These are phyloP conservation scores for Acanthacorydalis orientalis DNA, from an alignment of 2,888 invertebrate genomes.

Conservation along the genomic window DNA sequence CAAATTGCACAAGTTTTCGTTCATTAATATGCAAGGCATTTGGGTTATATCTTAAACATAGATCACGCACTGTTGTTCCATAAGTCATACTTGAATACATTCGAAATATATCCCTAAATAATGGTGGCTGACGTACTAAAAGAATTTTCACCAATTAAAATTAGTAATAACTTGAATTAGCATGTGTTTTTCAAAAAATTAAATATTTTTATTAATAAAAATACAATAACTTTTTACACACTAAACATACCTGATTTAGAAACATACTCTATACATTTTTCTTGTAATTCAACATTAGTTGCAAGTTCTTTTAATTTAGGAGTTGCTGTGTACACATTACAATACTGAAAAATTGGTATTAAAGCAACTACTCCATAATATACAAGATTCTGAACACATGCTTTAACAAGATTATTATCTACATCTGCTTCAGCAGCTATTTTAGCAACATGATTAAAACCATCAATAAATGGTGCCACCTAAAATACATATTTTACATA, in stretches of 20 bases:
- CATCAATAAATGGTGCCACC: slow-evolving; percentile 77
- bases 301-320: slow-evolving; percentile 33
- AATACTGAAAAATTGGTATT: slow-evolving; percentile 46
- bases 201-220: background rate
- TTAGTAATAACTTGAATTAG: too few relatives aligned
- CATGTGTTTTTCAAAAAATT: too few relatives aligned
- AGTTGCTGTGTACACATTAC: slow-evolving; percentile 45
- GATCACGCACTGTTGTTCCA: slow-evolving; percentile 49
- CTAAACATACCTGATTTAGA: slow-evolving; percentile 24
- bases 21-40: slow-evolving; percentile 60
- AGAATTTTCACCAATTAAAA: slow-evolving; percentile 10
- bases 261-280: slow-evolving; percentile 30
- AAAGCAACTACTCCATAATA: slow-evolving; percentile 51
- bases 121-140: slow-evolving; percentile 31
- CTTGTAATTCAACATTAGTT: slow-evolving; percentile 30
- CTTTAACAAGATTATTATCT: slow-evolving; percentile 84
- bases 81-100: slow-evolving; percentile 52
- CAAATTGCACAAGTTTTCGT: slow-evolving; percentile 71
- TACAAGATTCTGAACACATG: slow-evolving; percentile 81
- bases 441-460: slow-evolving; percentile 79
- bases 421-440: slow-evolving; percentile 84
- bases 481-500: slow-evolving; percentile 20
- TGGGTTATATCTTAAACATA: slow-evolving; percentile 54
- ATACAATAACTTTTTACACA: background rate
- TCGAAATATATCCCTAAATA: slow-evolving; percentile 37